phyloP scores from a whole-genome alignment of 1,140 invertebrate genomes.

The Zeugodacus cucurbitae region DNA sequence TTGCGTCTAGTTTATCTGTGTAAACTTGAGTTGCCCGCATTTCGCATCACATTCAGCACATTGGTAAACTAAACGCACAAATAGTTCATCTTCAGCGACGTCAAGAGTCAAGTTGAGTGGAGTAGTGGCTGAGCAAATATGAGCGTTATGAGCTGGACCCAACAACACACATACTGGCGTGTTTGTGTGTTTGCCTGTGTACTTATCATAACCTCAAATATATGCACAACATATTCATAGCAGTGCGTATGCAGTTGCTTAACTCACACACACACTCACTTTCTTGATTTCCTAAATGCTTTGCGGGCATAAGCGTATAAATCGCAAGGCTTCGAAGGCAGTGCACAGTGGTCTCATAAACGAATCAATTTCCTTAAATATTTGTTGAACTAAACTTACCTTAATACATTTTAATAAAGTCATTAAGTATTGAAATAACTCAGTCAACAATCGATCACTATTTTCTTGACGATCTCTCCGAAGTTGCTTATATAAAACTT shows the following conservation, averaged over 20 bases:
- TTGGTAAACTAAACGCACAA: constrained; percentile 1
- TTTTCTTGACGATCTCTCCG: too few species aligned
- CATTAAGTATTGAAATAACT: too few species aligned
- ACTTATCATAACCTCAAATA: constrained; percentile 2
- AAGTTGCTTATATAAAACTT: too few species aligned
- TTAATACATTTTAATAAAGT: too few species aligned
- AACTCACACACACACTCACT: background rate
- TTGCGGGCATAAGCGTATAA: background rate
- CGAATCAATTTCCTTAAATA: too few species aligned
- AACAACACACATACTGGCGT: background rate
- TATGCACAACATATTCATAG: background rate
- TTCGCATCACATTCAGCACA: background rate
- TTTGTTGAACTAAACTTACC: too few species aligned
- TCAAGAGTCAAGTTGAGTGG: background rate
- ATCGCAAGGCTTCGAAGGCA: background rate
- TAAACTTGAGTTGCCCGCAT: background rate
- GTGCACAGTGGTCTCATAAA: background rate
- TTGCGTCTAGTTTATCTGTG: background rate
- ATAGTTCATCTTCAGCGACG: constrained; percentile 11
- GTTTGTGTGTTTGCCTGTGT: background rate
- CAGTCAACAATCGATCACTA: too few species aligned
- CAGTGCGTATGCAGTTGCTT: too few species aligned
- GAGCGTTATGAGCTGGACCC: background rate
- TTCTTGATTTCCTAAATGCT: background rate
- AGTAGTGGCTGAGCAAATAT: constrained; percentile 10